Percentiles rank a stretch among this genome's conserved stretches.
These are phyloP conservation scores for Trypoxylus dichotomus DNA, from an alignment of 1,140 invertebrate genomes.

Conservation along the genomic window DNA sequence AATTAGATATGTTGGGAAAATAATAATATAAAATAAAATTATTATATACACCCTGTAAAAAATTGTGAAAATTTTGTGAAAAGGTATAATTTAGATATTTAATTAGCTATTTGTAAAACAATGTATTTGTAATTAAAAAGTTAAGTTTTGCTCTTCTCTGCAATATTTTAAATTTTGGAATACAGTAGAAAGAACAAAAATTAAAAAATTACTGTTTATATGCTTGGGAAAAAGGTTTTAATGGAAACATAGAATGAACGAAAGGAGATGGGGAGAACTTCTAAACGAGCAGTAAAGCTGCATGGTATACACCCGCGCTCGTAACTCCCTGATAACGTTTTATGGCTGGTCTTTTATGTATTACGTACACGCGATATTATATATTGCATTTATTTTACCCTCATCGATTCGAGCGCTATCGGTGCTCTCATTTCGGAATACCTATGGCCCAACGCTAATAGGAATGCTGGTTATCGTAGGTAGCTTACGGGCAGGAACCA, in stretches of 20 bases:
- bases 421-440: conserved; percentile 8
- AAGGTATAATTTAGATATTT: no score
- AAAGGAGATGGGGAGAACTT: not conserved
- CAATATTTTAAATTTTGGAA: no score
- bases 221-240: not conserved
- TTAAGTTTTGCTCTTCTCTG: no score
- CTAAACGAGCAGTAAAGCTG: conserved; percentile 14
- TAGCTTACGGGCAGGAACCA: not conserved
- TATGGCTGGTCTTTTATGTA: conserved; percentile 20
- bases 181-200: no score
- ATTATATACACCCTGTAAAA: no score
- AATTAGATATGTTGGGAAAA: no score
- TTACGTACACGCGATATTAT: conserved; percentile 7
- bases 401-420: conserved; percentile 3
- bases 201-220: no score
- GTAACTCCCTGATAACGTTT: conserved; percentile 11
- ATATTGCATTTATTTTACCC: conserved; percentile 14
- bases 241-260: not conserved
- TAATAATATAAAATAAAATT: no score
- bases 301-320: not conserved
- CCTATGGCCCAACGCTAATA: not conserved
- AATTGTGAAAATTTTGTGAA: no score
- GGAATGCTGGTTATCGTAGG: not conserved
- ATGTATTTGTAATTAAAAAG: no score
- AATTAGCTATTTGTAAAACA: no score